A percentile compares a stretch with the other conserved stretches of the same genome.
Conservation (phyloP, 2,888 invertebrate genomes). For the Pycnomerus fuliginosus region DNA sequence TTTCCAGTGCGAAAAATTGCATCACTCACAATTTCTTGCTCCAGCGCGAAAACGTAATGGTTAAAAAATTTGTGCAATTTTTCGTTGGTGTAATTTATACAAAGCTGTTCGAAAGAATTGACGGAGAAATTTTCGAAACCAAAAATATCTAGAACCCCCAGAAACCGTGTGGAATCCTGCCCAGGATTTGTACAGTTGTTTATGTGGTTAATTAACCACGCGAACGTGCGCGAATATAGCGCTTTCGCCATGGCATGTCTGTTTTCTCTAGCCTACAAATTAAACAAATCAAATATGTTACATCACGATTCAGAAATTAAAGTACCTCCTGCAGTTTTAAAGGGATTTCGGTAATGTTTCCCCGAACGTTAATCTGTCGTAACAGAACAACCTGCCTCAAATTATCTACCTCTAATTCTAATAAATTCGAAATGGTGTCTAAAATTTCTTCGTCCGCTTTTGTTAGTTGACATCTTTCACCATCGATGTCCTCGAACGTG, state of each 20-base stretch:
- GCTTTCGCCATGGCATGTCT: slow-evolving; percentile 93
- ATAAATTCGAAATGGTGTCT: slow-evolving; percentile 68
- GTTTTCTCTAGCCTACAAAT: slow-evolving; percentile 77
- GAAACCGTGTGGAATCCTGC: slow-evolving; percentile 72
- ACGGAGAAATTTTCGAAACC: slow-evolving; percentile 89
- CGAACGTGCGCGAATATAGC: slow-evolving; percentile 84
- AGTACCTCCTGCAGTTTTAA: slow-evolving; percentile 79
- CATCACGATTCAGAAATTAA: no score
- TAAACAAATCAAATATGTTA: no score
- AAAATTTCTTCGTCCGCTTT: slow-evolving; percentile 71
- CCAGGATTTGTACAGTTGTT: slow-evolving; percentile 91
- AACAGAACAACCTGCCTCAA: slow-evolving; percentile 73
- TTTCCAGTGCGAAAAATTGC: slow-evolving; percentile 7
- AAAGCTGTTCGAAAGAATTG: slow-evolving; percentile 91
- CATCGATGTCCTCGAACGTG: slow-evolving; percentile 83
- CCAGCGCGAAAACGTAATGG: slow-evolving; percentile 92
- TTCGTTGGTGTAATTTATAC: slow-evolving; percentile 93
- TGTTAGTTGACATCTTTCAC: slow-evolving; percentile 77
- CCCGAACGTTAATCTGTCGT: slow-evolving; percentile 78
- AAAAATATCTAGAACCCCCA: slow-evolving; percentile 90
- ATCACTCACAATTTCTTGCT: slow-evolving; percentile 85
- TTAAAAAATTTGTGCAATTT: slow-evolving; percentile 95
- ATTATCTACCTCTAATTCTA: slow-evolving; percentile 74
- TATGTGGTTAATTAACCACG: slow-evolving; percentile 90
- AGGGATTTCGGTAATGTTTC: slow-evolving; percentile 91